Evolutionary conservation across 2,888 invertebrate genomes (phyloP), one percentile per base, ranked within the genome.

Genomic region (Incurvaria masculella): DNA sequence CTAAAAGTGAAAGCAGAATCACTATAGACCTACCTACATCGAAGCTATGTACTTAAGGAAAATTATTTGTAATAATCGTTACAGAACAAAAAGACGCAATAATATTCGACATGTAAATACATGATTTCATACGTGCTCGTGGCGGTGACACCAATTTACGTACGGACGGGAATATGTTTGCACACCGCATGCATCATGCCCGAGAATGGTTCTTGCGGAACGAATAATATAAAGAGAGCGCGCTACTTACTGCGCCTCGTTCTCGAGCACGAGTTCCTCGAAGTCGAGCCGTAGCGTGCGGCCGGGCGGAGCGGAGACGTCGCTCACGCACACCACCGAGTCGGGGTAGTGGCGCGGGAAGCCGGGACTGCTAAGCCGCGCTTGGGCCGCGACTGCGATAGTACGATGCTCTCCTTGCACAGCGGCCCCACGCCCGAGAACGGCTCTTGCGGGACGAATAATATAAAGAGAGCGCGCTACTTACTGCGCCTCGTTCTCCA

Each of bases 291-390:
- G 78, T 43, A 91, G 76, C n/a, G 85, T 81, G 61, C 85, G 87
- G 16, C 85, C 85, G 1, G 81, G 75, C 0, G 88, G 87, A 2
- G 88, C 87, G 4, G 76, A 72, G 45, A 94, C 80, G 52, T 81
- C 81, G 57, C 85, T 90, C 56, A 83, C 79, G 66, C 94, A 94
- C 55, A 85, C 81, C 40, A 86, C 82, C 63, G 88, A 88, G 61
- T 89, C 86, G 0, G 87, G 88, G 71, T 93, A 93, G 17, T 83
- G 82, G 16, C 83, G 79, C 0, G 93, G 94, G 66, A 89, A 94
- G 38, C 86, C 87, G 2, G 94, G 94, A 62, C 90, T 91, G 45
- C 87, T 84, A n/a, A 91, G 74, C 1, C 83, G 79, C 1, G 85
- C 83, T 56, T 85, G 80, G 1, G 86, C 61, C 85, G 83, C 52